phyloP scores from a whole-genome alignment of 2,888 invertebrate species.

The Sepiola atlantica region DNA sequence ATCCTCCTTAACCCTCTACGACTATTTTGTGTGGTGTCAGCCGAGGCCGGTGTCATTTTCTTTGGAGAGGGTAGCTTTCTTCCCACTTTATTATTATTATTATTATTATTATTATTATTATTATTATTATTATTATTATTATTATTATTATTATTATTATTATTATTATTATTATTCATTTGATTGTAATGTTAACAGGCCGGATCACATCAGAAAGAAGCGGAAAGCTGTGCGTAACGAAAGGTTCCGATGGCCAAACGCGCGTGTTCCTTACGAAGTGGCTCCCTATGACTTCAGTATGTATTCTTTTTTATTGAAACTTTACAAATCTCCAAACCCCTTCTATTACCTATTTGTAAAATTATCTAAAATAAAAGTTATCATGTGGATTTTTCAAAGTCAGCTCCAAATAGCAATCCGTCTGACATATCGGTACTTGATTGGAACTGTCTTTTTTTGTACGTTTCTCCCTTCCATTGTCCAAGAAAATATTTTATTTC shows the following conservation, averaged over 20 bases:
- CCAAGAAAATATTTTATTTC: too few relatives aligned
- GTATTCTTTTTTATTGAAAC: slow-evolving; percentile 49
- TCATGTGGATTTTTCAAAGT: too few relatives aligned
- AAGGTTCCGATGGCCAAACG: slow-evolving; percentile 62
- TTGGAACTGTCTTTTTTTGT: too few relatives aligned
- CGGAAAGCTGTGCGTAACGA: slow-evolving; percentile 63
- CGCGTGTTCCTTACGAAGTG: slow-evolving; percentile 62
- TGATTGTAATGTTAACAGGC: not conserved
- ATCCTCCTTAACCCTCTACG: too few relatives aligned
- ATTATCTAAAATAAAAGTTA: too few relatives aligned
- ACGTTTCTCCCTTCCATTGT: too few relatives aligned
- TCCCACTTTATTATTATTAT: not conserved
- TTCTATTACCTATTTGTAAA: too few relatives aligned
- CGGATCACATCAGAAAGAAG: slow-evolving; percentile 54
- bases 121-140: not conserved
- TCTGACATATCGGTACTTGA: too few relatives aligned
- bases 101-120: not conserved
- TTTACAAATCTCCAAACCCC: not conserved
- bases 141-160: not conserved
- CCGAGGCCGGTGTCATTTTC: too few relatives aligned
- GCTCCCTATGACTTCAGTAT: slow-evolving; percentile 65
- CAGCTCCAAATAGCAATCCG: too few relatives aligned
- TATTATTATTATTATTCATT: not conserved
- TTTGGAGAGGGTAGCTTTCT: too few relatives aligned
- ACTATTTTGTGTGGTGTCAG: too few relatives aligned